Base-by-base conservation (phyloP, 2,888 invertebrate genomes). In the Drosophila yooni region DNA sequence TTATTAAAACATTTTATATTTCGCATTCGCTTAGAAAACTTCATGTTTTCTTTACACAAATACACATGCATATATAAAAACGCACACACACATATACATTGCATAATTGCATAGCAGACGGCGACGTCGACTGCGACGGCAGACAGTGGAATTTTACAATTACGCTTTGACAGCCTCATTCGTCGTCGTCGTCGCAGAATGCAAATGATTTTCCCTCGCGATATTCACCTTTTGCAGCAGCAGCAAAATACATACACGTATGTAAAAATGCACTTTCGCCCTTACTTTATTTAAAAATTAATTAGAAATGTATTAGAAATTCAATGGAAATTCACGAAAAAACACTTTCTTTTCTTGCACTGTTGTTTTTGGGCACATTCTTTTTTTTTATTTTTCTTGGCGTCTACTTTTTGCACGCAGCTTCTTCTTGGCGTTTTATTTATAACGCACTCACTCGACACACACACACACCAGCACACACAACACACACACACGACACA, bases 71-170 rank as follows among this genome's bases (percentile, higher is more conserved):
- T 57, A 60, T 27, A 62, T 54, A 48, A 51, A 29, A 8, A 15
- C 21, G 25, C 36, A 6, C 21, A 13, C 61, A 56, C 50, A 62
- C 51, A 40, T 53, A 43, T 43, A 36, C 38, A 31, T 40, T 43
- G 53, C 58, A 57, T 62, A 62, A 52, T 67, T 72, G 40, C 65
- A 74, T 61, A 58, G 53, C 73, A 82, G 66, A 73, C 74, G 82
- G 79, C 82, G 82, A 81, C 78, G 74, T 73, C 79, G 57, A 70
- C 75, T 70, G 74, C 65, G 78, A 65, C 79, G 81, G 81, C 90
- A 90, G 85, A 85, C 85, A 90, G 90, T 87, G 86, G 86, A 86
- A 86, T 91, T 91, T 91, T 89, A 87, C 88, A 91, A 91, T 91
- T 90, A 90, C 85, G 85, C 88, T 91, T 91, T 89, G 74, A 90